Evolutionary conservation across 2,888 invertebrate species (phyloP).

Genomic region (Odontocerum albicorne): DNA sequence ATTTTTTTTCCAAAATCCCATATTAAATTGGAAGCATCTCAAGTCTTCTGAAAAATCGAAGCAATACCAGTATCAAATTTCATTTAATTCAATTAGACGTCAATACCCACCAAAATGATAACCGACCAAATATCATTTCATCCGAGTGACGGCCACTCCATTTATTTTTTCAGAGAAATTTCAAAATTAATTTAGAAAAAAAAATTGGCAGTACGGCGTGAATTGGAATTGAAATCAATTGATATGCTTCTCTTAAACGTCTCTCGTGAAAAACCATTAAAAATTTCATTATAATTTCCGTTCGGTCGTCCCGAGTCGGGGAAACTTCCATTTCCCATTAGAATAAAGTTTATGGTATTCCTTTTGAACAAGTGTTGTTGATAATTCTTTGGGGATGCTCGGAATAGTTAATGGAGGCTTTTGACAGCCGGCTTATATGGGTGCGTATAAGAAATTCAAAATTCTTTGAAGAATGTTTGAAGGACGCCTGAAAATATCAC

Average conservation of each 20-base stretch:
- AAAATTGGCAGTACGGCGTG: conserved; percentile 25
- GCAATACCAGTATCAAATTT: conserved; percentile 21
- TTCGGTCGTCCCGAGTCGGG: conserved; percentile 7
- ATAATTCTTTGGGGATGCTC: conserved; percentile 21
- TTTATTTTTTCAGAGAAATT: conserved; percentile 13
- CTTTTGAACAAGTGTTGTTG: conserved; percentile 28
- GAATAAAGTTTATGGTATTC: conserved; percentile 18
- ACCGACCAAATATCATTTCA: conserved; percentile 13
- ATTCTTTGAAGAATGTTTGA: conserved; percentile 9
- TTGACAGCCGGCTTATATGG: conserved; percentile 16
- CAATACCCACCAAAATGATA: conserved; percentile 14
- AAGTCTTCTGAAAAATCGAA: no score
- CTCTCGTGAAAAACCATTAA: conserved; percentile 31
- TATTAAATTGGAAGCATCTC: no score
- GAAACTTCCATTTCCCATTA: conserved; percentile 9
- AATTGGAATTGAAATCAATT: conserved; percentile 35
- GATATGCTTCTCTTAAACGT: conserved; percentile 30
- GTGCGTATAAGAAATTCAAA: neutral
- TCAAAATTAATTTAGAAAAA: conserved; percentile 23
- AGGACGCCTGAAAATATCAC: conserved; percentile 5
- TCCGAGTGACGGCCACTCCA: conserved; percentile 5
- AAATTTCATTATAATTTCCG: conserved; percentile 34
- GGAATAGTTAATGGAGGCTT: conserved; percentile 18
- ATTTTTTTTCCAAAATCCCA: no score
- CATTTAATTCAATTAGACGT: conserved; percentile 14